phyloP scores from a whole-genome alignment of 2,888 invertebrate genomes.

The Coelopa pilipes region DNA sequence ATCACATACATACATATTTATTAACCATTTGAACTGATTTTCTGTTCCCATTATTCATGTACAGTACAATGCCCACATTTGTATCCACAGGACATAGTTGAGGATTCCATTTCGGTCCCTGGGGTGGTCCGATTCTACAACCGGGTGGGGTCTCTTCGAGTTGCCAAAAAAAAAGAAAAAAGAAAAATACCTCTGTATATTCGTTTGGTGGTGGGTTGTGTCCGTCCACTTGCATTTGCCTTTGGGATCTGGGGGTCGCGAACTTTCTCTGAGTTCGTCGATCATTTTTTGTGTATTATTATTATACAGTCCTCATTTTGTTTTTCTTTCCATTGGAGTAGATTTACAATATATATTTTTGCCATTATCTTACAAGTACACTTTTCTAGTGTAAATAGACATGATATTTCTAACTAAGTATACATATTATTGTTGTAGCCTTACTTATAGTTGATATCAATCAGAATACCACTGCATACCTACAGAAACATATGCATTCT shows the following conservation, averaged over 20 bases:
- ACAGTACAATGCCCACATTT: not conserved
- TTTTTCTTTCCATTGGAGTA: not conserved
- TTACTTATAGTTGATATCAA: constrained; percentile 3
- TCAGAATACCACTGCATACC: constrained; percentile 9
- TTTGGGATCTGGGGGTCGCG: not conserved
- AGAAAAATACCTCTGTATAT: no score
- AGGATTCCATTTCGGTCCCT: not conserved
- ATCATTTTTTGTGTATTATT: not conserved
- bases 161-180: no score
- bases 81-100: not conserved
- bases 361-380: not conserved
- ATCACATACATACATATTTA: not conserved
- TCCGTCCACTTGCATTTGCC: not conserved
- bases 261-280: not conserved
- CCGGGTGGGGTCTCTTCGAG: no score
- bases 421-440: constrained; percentile 16
- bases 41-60: not conserved
- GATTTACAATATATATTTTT: not conserved
- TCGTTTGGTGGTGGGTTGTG: no score
- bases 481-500: not conserved
- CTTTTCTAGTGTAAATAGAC: constrained; percentile 10
- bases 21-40: no score
- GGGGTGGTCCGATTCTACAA: no score
- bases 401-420: constrained; percentile 13
- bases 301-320: not conserved